Evolutionary conservation across 1,140 invertebrate species (phyloP), one percentile per base, ranked within the genome.

Genomic region (Steinernema feltiae): DNA sequence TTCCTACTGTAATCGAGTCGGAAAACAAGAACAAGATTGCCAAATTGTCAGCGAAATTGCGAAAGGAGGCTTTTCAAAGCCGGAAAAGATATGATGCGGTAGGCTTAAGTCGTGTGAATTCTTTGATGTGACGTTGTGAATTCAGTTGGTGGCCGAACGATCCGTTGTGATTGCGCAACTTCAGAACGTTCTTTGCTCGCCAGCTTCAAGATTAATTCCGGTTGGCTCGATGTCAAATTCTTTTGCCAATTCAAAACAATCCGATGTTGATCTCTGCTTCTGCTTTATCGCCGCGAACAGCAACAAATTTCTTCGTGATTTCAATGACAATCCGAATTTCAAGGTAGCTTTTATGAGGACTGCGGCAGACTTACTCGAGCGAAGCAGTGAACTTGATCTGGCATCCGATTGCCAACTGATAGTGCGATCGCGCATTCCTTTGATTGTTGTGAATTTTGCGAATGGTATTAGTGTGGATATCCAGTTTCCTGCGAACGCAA

Each of bases 401-500:
- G 69, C 35, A 24, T 30, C 74, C 1, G 63, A 41, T 29, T 69
- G 70, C 27, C 69, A 75, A 32, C 24, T 75, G 18, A 48, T 75
- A 24, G 69, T 70, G 18, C 53, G 69, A 41, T 70, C 74, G 2
- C 32, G 74, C 17, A 70, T 75, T 29, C 74, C 74, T 3, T 27
- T 75, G 21, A 1, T 75, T 3, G 70, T 75, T 27, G 53, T 75
- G 0, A 24, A 46, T 31, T 53, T 70, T 2, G 24, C n/a, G 0
- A 70, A 69, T 17, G 74, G 74, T 15, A 12, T 75, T 0, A 75
- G 74, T 46, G 70, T 75, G 1, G 76, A 77, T 30, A 73, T 77
- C 30, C 76, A 77, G 41, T 77, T 77, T 30, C 76, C 76, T 41
- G 35, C 18, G 15, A 35, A 73, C 18, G 41, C 24, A 35, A 73